A percentile compares a stretch with the other conserved stretches of the same genome.
Conservation (phyloP, 1,140 invertebrate species). For the Stegodyphus dumicola region DNA sequence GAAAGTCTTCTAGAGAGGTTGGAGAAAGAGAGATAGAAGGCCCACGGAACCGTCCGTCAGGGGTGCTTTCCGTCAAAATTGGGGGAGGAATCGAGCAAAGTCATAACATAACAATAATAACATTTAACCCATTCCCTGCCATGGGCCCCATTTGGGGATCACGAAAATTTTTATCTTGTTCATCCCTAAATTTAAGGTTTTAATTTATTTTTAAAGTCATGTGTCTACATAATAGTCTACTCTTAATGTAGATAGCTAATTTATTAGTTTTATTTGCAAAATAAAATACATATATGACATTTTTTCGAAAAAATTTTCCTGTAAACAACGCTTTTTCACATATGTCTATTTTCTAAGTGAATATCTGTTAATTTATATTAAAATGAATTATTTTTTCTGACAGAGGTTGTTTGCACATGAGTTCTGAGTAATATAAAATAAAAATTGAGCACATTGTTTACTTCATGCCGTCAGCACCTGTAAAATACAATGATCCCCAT, state of each 20-base stretch:
- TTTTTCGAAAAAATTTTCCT: constrained; percentile 35
- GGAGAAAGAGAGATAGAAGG: too few relatives aligned
- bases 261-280: constrained; percentile 18
- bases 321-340: constrained; percentile 39
- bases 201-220: not conserved
- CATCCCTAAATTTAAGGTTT: constrained; percentile 30
- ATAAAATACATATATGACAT: constrained; percentile 27
- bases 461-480: constrained; percentile 29
- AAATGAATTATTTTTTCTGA: constrained; percentile 39
- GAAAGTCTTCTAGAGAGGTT: too few relatives aligned
- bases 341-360: constrained; percentile 37
- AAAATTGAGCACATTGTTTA: constrained; percentile 38
- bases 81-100: too few relatives aligned
- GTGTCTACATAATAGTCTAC: constrained; percentile 5
- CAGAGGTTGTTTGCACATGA: constrained; percentile 39
- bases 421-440: constrained; percentile 39
- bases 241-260: constrained; percentile 17
- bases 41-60: too few relatives aligned
- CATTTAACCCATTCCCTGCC: constrained; percentile 17
- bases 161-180: constrained; percentile 18
- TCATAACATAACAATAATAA: too few relatives aligned
- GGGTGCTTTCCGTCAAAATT: too few relatives aligned
- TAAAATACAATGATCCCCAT: constrained; percentile 40
- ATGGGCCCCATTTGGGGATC: constrained; percentile 16
- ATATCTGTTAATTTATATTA: constrained; percentile 39